Conservation (phyloP, 2,113 vertebrate species). For the Carassius gibelio region DNA sequence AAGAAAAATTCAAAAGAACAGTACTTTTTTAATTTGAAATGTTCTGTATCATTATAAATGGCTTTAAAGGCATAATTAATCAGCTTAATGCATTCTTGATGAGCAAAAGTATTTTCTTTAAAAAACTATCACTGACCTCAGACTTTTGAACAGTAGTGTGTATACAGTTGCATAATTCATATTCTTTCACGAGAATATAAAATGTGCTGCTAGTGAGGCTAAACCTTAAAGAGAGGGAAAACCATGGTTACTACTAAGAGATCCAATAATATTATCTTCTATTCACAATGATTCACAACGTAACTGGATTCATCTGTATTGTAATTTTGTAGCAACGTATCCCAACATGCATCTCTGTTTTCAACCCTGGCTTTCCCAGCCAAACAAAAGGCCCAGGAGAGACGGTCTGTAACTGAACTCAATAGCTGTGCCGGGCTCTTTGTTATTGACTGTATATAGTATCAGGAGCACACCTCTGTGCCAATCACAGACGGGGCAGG, state of each 20-base stretch:
- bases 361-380: background rate
- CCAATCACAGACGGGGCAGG: conserved; percentile 17
- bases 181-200: background rate
- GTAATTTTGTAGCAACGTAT: background rate
- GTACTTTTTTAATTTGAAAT: too few relatives aligned
- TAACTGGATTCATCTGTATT: background rate
- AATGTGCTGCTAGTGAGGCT: too few relatives aligned
- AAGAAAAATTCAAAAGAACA: too few relatives aligned
- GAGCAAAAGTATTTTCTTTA: too few relatives aligned
- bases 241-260: background rate
- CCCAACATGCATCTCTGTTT: background rate
- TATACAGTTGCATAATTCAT: background rate
- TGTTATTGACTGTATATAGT: conserved; percentile 36
- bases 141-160: background rate
- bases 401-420: conserved; percentile 19
- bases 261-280: conserved; percentile 7
- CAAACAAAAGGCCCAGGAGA: background rate
- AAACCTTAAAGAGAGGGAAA: background rate
- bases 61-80: too few relatives aligned
- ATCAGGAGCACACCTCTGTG: conserved; percentile 36
- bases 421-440: conserved; percentile 26
- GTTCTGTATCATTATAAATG: too few relatives aligned
- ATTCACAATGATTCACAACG: background rate
- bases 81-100: too few relatives aligned
- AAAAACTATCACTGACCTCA: too few relatives aligned